phyloP scores from a whole-genome alignment of 2,797 vertebrate genomes.

The Labeo calbasu region DNA sequence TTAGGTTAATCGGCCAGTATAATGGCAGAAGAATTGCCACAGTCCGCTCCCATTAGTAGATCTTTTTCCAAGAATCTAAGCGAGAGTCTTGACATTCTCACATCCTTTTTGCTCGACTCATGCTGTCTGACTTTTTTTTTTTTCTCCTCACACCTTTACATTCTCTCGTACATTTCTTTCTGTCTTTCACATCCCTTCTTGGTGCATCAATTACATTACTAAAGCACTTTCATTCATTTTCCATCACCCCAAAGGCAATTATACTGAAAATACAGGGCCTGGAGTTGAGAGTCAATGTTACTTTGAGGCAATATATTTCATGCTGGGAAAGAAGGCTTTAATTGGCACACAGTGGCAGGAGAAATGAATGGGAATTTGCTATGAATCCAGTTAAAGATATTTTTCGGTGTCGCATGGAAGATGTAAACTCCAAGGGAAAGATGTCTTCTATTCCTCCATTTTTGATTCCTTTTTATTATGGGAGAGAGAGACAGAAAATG shows the following conservation, averaged over 20 bases:
- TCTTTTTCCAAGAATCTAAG: constrained; percentile 44
- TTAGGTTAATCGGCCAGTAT: constrained; percentile 58
- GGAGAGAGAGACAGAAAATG: constrained; percentile 42
- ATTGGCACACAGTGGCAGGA: constrained; percentile 58
- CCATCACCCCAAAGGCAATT: constrained; percentile 64
- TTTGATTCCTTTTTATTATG: constrained; percentile 54
- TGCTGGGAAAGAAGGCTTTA: constrained; percentile 59
- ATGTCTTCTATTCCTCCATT: constrained; percentile 51
- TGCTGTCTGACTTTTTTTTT: constrained; percentile 32
- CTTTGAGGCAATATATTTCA: constrained; percentile 64
- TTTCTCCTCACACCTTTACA: constrained; percentile 41
- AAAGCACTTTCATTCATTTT: constrained; percentile 54
- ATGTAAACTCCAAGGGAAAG: constrained; percentile 57
- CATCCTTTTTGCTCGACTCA: constrained; percentile 31
- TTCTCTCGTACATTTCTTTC: constrained; percentile 47
- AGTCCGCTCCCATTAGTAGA: constrained; percentile 57
- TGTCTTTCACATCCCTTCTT: constrained; percentile 45
- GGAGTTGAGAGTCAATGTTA: constrained; percentile 61
- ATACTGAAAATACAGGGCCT: constrained; percentile 59
- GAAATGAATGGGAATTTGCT: constrained; percentile 60
- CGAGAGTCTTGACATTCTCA: constrained; percentile 41
- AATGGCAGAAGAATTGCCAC: constrained; percentile 56
- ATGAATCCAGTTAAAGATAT: constrained; percentile 56
- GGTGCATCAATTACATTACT: constrained; percentile 49
- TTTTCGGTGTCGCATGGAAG: constrained; percentile 51